These are phyloP conservation scores for Podiceps cristatus DNA, from an alignment of 2,113 vertebrate genomes.

Conservation along the genomic window DNA sequence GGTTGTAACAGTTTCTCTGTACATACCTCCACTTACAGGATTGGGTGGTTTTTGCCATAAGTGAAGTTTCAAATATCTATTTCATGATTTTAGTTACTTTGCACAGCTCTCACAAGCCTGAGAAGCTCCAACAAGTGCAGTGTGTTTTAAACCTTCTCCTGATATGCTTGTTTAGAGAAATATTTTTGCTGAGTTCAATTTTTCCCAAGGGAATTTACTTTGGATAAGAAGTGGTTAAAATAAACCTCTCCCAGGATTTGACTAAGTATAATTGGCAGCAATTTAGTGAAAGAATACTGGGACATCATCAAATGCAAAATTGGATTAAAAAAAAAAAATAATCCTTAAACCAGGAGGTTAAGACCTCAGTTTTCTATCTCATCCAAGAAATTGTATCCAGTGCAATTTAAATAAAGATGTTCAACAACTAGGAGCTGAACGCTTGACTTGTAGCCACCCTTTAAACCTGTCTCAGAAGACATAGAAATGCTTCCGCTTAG, in stretches of 20 bases:
- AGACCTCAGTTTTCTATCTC: background rate
- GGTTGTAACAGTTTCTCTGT: background rate
- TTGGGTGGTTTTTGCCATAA: background rate
- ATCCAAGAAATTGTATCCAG: background rate
- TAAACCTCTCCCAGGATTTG: background rate
- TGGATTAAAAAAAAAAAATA: background rate
- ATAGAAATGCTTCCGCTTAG: conserved; percentile 16
- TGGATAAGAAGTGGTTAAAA: conserved; percentile 2
- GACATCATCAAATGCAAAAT: background rate
- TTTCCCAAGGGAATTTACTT: background rate
- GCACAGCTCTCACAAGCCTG: background rate
- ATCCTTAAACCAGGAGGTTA: background rate
- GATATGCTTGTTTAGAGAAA: background rate
- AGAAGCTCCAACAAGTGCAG: background rate
- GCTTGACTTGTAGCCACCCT: background rate
- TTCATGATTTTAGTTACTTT: background rate
- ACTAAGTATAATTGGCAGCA: background rate
- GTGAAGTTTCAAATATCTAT: background rate
- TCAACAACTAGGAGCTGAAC: background rate
- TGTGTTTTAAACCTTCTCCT: background rate
- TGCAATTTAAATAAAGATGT: background rate
- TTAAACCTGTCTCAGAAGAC: conserved; percentile 23
- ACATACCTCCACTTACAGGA: background rate
- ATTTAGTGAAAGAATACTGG: background rate
- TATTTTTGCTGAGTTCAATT: background rate